These are phyloP conservation scores for Lethenteron reissneri DNA, from an alignment of 2,113 vertebrate genomes.

Conservation along the genomic window DNA sequence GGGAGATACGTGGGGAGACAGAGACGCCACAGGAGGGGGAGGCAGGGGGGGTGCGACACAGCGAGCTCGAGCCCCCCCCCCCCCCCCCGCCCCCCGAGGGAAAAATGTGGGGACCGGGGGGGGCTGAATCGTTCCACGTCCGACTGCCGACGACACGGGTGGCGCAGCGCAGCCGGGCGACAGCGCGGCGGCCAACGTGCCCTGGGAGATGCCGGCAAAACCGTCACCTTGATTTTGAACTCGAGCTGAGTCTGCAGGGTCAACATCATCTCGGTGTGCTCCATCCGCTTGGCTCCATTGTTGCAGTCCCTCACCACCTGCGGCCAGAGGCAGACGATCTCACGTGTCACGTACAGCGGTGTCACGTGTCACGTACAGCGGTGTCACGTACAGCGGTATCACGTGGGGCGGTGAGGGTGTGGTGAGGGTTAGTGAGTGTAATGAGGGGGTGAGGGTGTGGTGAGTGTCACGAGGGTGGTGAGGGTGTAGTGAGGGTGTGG, in stretches of 20 bases:
- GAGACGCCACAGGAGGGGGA: neutral
- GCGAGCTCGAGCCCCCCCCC: no score
- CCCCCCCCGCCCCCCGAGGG: no score
- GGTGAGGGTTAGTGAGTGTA: neutral
- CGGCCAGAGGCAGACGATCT: neutral
- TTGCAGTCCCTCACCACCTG: slow-evolving; percentile 71
- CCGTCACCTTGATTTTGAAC: slow-evolving; percentile 70
- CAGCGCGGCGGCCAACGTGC: no score
- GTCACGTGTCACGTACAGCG: neutral
- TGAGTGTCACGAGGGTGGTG: neutral
- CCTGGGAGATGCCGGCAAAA: neutral
- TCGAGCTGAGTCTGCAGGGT: slow-evolving; percentile 76
- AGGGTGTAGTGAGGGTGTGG: neutral
- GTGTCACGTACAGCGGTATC: neutral
- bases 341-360: neutral
- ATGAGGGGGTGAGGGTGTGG: neutral
- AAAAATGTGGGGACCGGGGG: no score
- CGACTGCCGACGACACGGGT: no score
- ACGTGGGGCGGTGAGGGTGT: neutral
- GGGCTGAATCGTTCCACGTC: no score
- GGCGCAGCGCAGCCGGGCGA: no score
- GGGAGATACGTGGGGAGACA: neutral
- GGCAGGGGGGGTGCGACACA: no score
- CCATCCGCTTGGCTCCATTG: slow-evolving; percentile 64
- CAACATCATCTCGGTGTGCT: slow-evolving; percentile 76